phyloP scores from a whole-genome alignment of 1,140 invertebrate genomes.

The Heterodera carotae region DNA sequence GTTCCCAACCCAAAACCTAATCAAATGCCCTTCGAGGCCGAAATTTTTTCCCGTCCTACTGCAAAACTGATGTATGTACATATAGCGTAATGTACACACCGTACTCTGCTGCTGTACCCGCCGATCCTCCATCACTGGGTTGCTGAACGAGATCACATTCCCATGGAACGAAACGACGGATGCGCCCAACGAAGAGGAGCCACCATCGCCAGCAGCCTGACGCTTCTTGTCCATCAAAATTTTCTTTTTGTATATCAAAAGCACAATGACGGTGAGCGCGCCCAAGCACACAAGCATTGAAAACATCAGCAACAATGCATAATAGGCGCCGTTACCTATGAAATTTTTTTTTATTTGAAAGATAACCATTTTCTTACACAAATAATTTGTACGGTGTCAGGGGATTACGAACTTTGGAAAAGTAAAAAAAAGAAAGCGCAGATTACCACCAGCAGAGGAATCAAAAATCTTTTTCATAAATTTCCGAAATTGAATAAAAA shows the following conservation, averaged over 20 bases:
- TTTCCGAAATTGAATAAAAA: constrained; percentile 2
- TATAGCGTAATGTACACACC: neutral
- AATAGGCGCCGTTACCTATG: constrained; percentile 44
- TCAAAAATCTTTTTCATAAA: constrained; percentile 5
- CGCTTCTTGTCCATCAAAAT: constrained; percentile 60
- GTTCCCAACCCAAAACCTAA: neutral
- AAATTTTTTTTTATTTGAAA: too few species aligned
- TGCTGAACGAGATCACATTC: constrained; percentile 65
- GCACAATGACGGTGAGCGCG: constrained; percentile 51
- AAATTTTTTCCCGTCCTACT: neutral
- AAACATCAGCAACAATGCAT: constrained; percentile 59
- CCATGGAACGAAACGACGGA: constrained; percentile 60
- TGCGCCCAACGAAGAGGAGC: constrained; percentile 20
- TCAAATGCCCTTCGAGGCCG: neutral
- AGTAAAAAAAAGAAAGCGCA: too few species aligned
- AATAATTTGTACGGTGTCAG: too few species aligned
- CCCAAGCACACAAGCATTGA: constrained; percentile 53
- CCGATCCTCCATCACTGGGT: constrained; percentile 58
- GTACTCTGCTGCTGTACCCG: constrained; percentile 34
- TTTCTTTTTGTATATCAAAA: constrained; percentile 53
- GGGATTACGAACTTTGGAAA: too few species aligned
- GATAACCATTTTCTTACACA: too few species aligned
- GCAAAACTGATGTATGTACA: too few species aligned
- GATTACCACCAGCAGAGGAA: too few species aligned
- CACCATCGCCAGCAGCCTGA: constrained; percentile 49